phyloP scores from a whole-genome alignment of 1,140 invertebrate species.

The Drosophila micromelanica region DNA sequence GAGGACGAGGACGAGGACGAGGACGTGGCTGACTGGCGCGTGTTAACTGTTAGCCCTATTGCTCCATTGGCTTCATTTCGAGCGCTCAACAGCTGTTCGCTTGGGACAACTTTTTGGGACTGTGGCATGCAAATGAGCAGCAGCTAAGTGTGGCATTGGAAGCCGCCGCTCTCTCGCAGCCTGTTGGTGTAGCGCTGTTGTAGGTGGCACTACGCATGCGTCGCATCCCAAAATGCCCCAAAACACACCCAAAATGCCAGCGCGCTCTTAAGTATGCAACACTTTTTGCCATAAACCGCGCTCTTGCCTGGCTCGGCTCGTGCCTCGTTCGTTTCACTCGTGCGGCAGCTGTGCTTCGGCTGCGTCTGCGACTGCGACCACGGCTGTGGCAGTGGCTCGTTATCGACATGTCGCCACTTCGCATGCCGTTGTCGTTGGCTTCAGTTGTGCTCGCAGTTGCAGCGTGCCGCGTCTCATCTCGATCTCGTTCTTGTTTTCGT shows the following conservation, averaged over 20 bases:
- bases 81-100: constrained; percentile 45
- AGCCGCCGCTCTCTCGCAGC: constrained; percentile 22
- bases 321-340: constrained; percentile 21
- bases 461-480: constrained; percentile 8
- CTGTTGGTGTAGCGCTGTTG: constrained; percentile 54
- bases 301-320: background rate
- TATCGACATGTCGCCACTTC: constrained; percentile 55
- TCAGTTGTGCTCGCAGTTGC: constrained; percentile 60
- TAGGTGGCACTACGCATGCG: background rate
- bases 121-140: constrained; percentile 38
- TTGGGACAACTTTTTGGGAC: constrained; percentile 52
- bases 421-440: constrained; percentile 75
- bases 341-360: background rate
- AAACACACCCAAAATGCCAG: constrained; percentile 56
- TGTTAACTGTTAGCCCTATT: constrained; percentile 43
- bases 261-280: constrained; percentile 47
- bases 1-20: constrained; percentile 35
- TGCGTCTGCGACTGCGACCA: constrained; percentile 13
- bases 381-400: constrained; percentile 31
- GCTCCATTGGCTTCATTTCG: constrained; percentile 54
- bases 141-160: constrained; percentile 40
- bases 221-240: constrained; percentile 19
- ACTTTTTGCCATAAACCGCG: constrained; percentile 30
- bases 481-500: constrained; percentile 12
- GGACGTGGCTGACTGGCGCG: constrained; percentile 34